Evolutionary conservation across 2,797 vertebrate species (phyloP), one percentile per base, ranked within the genome.

Genomic region (Setipinna tenuifilis): DNA sequence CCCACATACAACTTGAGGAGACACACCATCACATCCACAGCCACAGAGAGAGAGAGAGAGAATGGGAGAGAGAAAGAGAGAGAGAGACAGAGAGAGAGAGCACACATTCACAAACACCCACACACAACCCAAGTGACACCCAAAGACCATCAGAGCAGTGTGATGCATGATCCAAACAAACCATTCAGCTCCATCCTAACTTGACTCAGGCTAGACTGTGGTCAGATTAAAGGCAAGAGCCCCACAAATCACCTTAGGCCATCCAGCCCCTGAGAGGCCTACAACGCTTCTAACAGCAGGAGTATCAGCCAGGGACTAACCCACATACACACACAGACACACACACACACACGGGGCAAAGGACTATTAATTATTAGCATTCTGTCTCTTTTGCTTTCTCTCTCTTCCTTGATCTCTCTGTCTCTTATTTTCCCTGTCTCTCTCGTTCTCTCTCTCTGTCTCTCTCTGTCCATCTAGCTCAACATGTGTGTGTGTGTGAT

Each of bases 191-290:
- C 17, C 0, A 1, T 44, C 16, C 10, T n/a, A 1, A 65, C 9
- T 65, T 3, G 61, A 65, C n/a, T 62, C 21, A 41, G 68, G 35
- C 31, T 14, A 16, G 68, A 31, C 71, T 78, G 71, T 21, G 71
- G 71, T 78, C 71, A 78, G 31, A 78, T 78, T 78, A 78, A 44
- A 78, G 31, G 31, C 35, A 78, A 78, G 71, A 16, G 5, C 17
- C 71, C 71, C 19, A 78, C 71, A 78, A 78, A 78, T 78, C 71
- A 78, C 71, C 35, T 44, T 6, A 19, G 35, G 71, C 17, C 71
- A 78, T 78, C 17, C 31, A 75, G 31, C 68, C 71, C 35, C 71
- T 7, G 16, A 78, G 71, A 44, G 35, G 14, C 6, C 71, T 44
- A 17, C 71, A 78, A 78, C 31, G 71, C 71, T 31, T 5, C 16